phyloP scores from a whole-genome alignment of 2,888 invertebrate genomes.

The Pterostichus niger region DNA sequence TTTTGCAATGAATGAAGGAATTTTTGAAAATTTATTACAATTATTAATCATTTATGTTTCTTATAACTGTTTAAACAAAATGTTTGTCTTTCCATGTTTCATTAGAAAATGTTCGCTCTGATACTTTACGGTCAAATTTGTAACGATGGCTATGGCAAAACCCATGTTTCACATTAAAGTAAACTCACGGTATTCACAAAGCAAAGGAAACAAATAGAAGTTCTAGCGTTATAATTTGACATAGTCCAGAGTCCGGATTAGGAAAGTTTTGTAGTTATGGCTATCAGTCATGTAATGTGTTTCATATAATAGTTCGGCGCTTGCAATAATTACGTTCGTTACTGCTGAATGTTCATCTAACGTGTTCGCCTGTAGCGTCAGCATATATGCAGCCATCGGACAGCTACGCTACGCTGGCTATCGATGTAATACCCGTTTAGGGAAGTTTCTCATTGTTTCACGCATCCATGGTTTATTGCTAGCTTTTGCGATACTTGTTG shows the following conservation, averaged over 20 bases:
- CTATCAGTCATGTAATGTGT: slow-evolving; percentile 24
- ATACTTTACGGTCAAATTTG: no score
- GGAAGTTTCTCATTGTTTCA: slow-evolving; percentile 41
- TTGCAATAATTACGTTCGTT: slow-evolving; percentile 33
- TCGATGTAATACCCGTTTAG: slow-evolving; percentile 42
- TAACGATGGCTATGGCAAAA: no score
- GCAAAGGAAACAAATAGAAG: no score
- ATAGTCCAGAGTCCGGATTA: not conserved
- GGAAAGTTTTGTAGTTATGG: slow-evolving; percentile 30
- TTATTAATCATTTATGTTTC: no score
- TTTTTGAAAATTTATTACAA: no score
- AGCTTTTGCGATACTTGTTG: slow-evolving; percentile 44
- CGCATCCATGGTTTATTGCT: slow-evolving; percentile 41
- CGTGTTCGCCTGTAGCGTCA: slow-evolving; percentile 12
- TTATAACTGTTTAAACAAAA: no score
- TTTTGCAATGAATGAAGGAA: no score
- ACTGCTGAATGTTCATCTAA: slow-evolving; percentile 19
- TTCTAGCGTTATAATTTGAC: no score
- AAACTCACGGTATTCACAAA: no score
- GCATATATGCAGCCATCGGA: slow-evolving; percentile 7
- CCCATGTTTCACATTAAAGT: no score
- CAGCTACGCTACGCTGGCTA: not conserved
- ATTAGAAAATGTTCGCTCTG: no score
- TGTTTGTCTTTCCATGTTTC: no score
- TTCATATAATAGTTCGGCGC: slow-evolving; percentile 13